Percentiles rank a stretch among this genome's conserved stretches.
These are phyloP conservation scores for Danio tinwini DNA, from an alignment of 2,797 vertebrate genomes.

Conservation along the genomic window DNA sequence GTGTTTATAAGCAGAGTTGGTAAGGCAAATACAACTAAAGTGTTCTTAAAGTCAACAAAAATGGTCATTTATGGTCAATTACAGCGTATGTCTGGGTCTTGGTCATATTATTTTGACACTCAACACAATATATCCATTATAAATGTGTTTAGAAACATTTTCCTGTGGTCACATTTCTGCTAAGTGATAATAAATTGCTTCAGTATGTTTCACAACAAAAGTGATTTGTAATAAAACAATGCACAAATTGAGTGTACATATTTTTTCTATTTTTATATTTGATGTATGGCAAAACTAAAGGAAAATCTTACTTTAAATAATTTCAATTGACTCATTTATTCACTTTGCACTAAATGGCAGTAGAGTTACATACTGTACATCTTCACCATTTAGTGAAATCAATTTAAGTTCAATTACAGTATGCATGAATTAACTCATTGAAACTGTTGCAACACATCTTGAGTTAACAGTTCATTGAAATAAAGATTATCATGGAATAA, in stretches of 20 bases:
- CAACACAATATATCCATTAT: background rate
- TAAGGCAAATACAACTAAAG: background rate
- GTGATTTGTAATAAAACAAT: background rate
- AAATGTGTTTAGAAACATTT: background rate
- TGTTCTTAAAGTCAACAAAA: background rate
- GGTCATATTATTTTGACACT: background rate
- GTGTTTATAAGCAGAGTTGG: background rate
- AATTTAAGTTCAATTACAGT: background rate
- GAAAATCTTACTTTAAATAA: no score
- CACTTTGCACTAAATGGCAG: no score
- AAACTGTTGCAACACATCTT: no score
- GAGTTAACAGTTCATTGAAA: background rate
- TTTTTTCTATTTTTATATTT: no score
- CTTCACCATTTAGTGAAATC: no score
- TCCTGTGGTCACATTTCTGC: background rate
- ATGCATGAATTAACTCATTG: background rate
- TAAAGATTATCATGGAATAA: background rate
- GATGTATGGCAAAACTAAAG: no score
- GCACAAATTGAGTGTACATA: no score
- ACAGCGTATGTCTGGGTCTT: background rate
- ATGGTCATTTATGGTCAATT: background rate
- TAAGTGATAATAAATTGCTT: background rate
- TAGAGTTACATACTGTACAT: no score
- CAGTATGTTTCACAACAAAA: background rate
- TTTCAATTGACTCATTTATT: no score